A percentile compares a stretch with the other conserved stretches of the same genome.
Evolutionary conservation across 2,113 vertebrate species (phyloP).

Genomic region (Pica pica): DNA sequence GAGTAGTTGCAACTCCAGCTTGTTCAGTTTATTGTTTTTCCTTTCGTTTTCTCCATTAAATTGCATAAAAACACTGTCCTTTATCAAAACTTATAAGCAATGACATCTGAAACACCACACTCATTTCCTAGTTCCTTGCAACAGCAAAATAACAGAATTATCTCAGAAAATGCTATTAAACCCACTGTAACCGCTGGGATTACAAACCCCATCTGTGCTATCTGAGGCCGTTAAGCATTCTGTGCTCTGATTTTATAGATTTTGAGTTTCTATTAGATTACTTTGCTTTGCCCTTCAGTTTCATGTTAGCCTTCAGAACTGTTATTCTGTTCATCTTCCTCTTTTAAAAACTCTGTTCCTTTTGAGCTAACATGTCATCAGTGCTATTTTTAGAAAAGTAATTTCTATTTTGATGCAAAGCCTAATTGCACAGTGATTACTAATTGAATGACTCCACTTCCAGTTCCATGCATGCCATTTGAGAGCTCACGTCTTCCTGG

Average conservation of each 20-base stretch:
- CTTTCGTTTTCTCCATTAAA: background rate
- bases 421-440: conserved; percentile 14
- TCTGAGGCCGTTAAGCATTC: background rate
- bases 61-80: background rate
- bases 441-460: background rate
- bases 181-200: background rate
- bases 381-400: conserved; percentile 13
- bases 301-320: background rate
- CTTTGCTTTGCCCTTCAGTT: background rate
- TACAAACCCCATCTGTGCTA: background rate
- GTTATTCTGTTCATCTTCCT: background rate
- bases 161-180: conserved; percentile 12
- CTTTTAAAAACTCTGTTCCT: background rate
- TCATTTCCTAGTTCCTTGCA: background rate
- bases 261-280: background rate
- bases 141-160: background rate
- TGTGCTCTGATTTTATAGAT: background rate
- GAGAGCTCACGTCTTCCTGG: background rate
- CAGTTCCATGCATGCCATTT: background rate
- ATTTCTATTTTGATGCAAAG: conserved; percentile 37
- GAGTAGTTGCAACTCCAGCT: background rate
- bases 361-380: background rate
- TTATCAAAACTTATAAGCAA: background rate
- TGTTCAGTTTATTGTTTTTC: background rate
- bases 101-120: background rate